phyloP scores from a whole-genome alignment of 2,888 invertebrate genomes.

The Mesopsocus fuscifrons region DNA sequence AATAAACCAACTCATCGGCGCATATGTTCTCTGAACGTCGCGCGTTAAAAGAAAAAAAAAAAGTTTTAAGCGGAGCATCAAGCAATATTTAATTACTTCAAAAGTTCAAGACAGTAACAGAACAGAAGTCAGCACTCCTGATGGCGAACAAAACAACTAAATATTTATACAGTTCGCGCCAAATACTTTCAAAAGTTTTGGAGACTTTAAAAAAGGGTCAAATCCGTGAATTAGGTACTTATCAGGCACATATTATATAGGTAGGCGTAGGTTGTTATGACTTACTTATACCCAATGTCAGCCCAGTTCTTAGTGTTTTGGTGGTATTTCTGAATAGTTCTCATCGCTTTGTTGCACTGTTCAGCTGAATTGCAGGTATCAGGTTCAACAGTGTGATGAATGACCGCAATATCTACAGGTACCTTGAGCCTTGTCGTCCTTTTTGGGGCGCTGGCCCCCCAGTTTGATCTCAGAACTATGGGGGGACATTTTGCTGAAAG shows the following conservation, averaged over 20 bases:
- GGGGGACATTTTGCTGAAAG: neutral
- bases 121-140: no score
- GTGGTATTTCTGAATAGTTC: neutral
- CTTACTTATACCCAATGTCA: conserved; percentile 3
- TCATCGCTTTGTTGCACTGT: neutral
- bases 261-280: no score
- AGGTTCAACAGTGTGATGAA: neutral
- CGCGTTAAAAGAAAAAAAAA: no score
- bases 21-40: no score
- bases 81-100: no score
- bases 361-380: neutral
- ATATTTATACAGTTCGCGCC: neutral
- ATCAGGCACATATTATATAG: neutral
- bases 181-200: neutral
- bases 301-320: neutral
- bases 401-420: neutral
- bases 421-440: neutral
- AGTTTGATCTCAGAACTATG: neutral
- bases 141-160: no score
- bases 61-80: no score
- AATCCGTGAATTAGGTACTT: neutral
- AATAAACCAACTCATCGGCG: no score
- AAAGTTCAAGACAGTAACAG: no score
- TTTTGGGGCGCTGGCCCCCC: neutral
- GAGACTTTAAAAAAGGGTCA: neutral